Evolutionary conservation across 35 echinoderm and acorn worm genomes (phyloP).

Genomic region (Ptychodera flava): DNA sequence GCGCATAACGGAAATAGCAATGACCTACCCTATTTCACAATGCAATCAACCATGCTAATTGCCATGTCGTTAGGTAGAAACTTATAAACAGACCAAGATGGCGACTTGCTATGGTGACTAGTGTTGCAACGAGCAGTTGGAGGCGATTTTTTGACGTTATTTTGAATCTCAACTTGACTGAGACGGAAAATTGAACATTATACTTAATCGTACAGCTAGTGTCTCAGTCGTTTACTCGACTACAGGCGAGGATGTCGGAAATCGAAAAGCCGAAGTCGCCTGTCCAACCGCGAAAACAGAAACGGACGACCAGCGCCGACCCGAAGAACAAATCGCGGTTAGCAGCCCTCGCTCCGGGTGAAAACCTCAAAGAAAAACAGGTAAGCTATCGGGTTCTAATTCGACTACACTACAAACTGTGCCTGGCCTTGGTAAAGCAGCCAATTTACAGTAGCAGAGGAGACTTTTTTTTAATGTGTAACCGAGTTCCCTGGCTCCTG

Average conservation of each 20-base stretch:
- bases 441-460: too few relatives aligned
- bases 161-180: not conserved
- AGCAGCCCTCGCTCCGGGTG: conserved; percentile 83
- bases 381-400: conserved; percentile 28
- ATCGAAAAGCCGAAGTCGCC: not conserved
- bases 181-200: too few relatives aligned
- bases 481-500: too few relatives aligned
- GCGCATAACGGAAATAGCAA: not conserved
- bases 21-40: not conserved
- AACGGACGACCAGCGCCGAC: conserved; percentile 46
- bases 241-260: not conserved
- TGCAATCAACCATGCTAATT: conserved; percentile 1
- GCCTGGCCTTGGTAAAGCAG: too few relatives aligned
- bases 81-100: conserved; percentile 1
- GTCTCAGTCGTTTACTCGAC: too few relatives aligned
- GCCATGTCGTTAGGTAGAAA: not conserved
- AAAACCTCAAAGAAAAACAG: conserved; percentile 99
- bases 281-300: not conserved
- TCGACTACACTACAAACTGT: too few relatives aligned
- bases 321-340: conserved; percentile 91
- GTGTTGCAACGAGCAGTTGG: not conserved
- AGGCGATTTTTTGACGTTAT: not conserved
- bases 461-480: too few relatives aligned
- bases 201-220: too few relatives aligned
- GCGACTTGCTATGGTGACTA: not conserved